Evolutionary conservation across 2,797 vertebrate genomes (phyloP), one percentile per base, ranked within the genome.

Genomic region (Coracias cyanogaster): DNA sequence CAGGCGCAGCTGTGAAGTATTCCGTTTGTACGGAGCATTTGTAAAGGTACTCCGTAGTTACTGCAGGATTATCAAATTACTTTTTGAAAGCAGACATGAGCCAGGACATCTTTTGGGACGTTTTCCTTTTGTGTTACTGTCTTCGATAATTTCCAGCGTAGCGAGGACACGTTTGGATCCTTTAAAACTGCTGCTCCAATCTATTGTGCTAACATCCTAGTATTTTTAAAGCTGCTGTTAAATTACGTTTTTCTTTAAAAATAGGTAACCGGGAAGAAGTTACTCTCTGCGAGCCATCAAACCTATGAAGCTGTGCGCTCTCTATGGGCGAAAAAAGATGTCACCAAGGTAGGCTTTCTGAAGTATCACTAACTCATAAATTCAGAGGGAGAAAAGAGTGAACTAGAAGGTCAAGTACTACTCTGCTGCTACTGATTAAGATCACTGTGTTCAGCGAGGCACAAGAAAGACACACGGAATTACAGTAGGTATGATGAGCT

Each of bases 191-290:
- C 11, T 74, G 25, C 14, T 80, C 15, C 17, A 15, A 16, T 45
- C 60, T 74, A 0, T 37, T 80, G 41, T 69, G n/a, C 57, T 58
- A 58, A 5, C 11, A 7, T 39, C 8, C 46, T 19, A 22, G 8
- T 69, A 15, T 83, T 95, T 93, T 83, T 89, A 88, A 92, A 93
- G 64, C 39, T 93, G 43, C 48, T 79, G 22, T 64, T 86, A 72
- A 91, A 51, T 52, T 33, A n/a, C n/a, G 5, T 58, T 71, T 82
- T 79, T 73, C 73, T 81, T 19, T n/a, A 21, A 89, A 88, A 94
- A 79, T 18, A 99, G 99, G 96, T 99, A 90, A 98, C 98, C 2
- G 98, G 99, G 61, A 98, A 98, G 90, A 99, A 98, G 87, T 49
- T 98, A 25, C 98, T 98, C 70, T 86, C 97, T 92, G 98, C 93